Evolutionary conservation across 2,888 invertebrate genomes (phyloP), one percentile per base, ranked within the genome.

Genomic region (Macaria notata): DNA sequence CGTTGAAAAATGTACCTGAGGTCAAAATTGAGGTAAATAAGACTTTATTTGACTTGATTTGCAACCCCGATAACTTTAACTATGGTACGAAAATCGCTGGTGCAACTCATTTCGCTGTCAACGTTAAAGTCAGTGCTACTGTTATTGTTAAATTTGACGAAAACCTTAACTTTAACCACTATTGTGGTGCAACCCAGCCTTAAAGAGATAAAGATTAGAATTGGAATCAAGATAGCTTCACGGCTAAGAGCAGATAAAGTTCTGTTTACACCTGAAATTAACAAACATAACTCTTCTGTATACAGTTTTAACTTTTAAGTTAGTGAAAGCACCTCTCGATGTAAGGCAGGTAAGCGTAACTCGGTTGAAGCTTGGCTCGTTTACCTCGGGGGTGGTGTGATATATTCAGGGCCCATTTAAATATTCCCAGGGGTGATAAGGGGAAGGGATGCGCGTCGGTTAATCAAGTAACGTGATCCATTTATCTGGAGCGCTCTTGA

Each of bases 391-490:
- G 86, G 84, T 77, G 86, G 83, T 85, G 88, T 87, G 88, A 88
- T 89, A 84, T 87, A 88, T 88, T 88, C 88, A 81, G 82, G 82
- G 77, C 86, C 86, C 87, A 87, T 88, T 89, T 89, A 89, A 90
- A 89, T 88, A 89, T 90, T 88, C 89, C 88, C 88, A 82, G 72
- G 87, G 88, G 88, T 85, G 88, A 84, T 87, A 87, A 88, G 83
- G 88, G 84, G 86, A 78, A 84, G 87, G 87, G 87, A 86, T 88
- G 86, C 80, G 83, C 79, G 78, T 83, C 84, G 87, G 88, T 89
- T 90, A 90, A 90, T 90, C 89, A 90, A 89, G 90, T 90, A 89
- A 89, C 89, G 88, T 87, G 89, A 90, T 88, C 89, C 88, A 88
- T 90, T 90, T 90, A 90, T 90, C 87, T 86, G 81, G 83, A 87